Evolutionary conservation across 2,797 vertebrate genomes (phyloP), one percentile per base, ranked within the genome.

Genomic region (Cephalopachus bancanus): DNA sequence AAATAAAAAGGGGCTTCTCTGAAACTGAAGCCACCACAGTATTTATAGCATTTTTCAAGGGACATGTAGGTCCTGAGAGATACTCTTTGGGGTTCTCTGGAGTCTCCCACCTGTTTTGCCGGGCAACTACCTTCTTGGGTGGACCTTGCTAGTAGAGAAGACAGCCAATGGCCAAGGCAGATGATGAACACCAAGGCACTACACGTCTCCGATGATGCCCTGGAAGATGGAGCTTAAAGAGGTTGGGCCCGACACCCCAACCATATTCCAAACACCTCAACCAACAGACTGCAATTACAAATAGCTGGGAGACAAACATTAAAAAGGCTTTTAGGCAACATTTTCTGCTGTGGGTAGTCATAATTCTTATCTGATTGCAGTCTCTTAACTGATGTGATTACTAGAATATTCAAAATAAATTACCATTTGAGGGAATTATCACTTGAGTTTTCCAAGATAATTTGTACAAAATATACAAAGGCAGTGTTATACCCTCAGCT

Each of bases 341-440:
- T 96, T 92, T 92, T 94, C 89, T 96, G 86, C 78, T 89, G 74
- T 8, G n/a, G 30, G 64, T 76, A 96, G 83, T 87, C 91, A 85
- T 80, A 95, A 96, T 93, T 96, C 94, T 92, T 93, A 84, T 80
- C 84, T 95, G 96, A 97, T 57, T 97, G 85, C 64, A 80, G 51
- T 69, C 80, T 96, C n/a, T 93, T 91, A 93, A 87, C 76, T 95
- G 84, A 95, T 69, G 78, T 88, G 87, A 97, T 94, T 94, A 93
- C 88, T 84, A 97, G 92, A 98, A 97, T 97, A 98, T 93, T 96
- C 94, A 96, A 96, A 97, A 92, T 95, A 97, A 92, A 97, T 96
- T 84, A 93, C 67, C 93, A 98, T 51, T 57, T 80, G 78, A 80
- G 78, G n/a, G 5, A 80, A 80, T 80, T 80, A 59, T 24, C 78